Evolutionary conservation across 2,888 invertebrate species (phyloP).

Genomic region (Escarpia spicata): DNA sequence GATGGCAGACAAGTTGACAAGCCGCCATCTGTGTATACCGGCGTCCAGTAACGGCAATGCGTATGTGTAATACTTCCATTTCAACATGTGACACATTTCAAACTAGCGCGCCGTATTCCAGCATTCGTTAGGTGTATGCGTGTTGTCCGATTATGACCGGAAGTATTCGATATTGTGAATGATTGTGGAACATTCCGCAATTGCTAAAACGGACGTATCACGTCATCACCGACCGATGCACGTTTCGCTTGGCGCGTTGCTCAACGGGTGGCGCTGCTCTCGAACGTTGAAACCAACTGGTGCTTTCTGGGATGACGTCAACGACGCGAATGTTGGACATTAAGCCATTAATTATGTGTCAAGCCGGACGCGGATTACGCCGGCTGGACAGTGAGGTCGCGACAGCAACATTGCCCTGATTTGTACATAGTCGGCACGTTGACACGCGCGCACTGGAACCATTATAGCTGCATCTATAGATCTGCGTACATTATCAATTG

Average conservation of each 20-base stretch:
- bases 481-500: background rate
- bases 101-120: background rate
- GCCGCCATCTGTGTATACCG: no score
- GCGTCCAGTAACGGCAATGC: no score
- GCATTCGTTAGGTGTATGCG: background rate
- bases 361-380: background rate
- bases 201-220: background rate
- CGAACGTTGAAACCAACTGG: background rate
- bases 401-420: background rate
- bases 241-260: background rate
- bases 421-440: background rate
- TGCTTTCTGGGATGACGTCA: background rate
- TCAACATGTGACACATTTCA: background rate
- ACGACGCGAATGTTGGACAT: background rate
- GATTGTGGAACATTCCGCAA: background rate
- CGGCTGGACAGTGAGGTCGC: background rate
- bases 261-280: background rate
- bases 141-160: background rate
- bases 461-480: background rate
- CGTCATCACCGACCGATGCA: background rate
- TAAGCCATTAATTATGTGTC: background rate
- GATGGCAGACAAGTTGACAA: no score
- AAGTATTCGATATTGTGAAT: background rate
- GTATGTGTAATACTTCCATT: no score
- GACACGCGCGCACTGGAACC: background rate